phyloP scores from a whole-genome alignment of 2,888 invertebrate genomes.

The Resseliella maxima region DNA sequence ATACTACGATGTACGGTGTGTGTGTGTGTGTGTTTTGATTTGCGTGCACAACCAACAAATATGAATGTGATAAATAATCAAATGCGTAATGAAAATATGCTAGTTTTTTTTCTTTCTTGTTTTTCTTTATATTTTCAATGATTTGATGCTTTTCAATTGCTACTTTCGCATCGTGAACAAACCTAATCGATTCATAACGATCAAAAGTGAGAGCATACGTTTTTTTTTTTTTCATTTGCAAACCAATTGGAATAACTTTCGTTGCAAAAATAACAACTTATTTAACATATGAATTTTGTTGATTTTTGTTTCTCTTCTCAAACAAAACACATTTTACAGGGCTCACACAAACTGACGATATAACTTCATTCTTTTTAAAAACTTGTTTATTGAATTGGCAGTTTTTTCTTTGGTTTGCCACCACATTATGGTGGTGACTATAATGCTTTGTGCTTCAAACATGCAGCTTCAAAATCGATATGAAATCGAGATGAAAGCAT shows the following conservation, averaged over 20 bases:
- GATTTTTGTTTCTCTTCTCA: too few species aligned
- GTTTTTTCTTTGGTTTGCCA: too few species aligned
- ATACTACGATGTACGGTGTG: not conserved
- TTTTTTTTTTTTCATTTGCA: not conserved
- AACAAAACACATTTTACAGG: too few species aligned
- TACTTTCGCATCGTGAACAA: not conserved
- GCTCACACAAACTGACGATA: not conserved
- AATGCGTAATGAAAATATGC: not conserved
- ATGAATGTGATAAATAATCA: not conserved
- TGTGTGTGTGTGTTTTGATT: not conserved
- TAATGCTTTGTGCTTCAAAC: too few species aligned
- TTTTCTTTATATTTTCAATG: not conserved
- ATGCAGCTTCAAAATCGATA: too few species aligned
- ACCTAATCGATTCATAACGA: not conserved
- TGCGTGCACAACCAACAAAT: not conserved
- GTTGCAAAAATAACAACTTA: too few species aligned
- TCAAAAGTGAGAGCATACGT: constrained; percentile 19
- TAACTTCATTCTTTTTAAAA: not conserved
- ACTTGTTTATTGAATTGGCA: too few species aligned
- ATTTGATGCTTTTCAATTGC: not conserved
- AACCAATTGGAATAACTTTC: too few species aligned
- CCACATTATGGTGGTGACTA: too few species aligned
- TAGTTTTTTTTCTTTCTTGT: not conserved
- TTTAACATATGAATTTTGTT: too few species aligned
- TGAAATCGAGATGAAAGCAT: too few species aligned